A percentile compares a stretch with the other conserved stretches of the same genome.
These are phyloP conservation scores for Sarcophaga subvicina DNA, from an alignment of 2,888 invertebrate species.

Conservation along the genomic window DNA sequence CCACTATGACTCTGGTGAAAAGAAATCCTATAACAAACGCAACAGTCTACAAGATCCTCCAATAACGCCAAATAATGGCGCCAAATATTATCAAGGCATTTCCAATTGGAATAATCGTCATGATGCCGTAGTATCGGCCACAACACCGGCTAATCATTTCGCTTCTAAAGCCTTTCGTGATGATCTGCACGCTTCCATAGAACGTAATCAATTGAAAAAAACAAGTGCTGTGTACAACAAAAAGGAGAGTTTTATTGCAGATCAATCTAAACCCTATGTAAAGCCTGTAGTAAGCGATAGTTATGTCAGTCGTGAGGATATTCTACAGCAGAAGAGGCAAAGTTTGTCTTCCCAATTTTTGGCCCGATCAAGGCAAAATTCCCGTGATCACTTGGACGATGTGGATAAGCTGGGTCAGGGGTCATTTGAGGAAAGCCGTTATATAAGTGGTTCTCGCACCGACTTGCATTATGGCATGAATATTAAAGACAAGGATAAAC, in stretches of 20 bases:
- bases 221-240: constrained; percentile 71
- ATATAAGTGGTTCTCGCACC: constrained; percentile 76
- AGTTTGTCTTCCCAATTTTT: constrained; percentile 78
- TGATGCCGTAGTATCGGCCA: constrained; percentile 73
- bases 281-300: constrained; percentile 72
- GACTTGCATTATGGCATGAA: constrained; percentile 75
- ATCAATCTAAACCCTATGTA: constrained; percentile 52
- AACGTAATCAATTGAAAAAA: constrained; percentile 79
- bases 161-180: constrained; percentile 81
- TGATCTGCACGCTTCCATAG: constrained; percentile 80
- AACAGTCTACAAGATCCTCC: constrained; percentile 50
- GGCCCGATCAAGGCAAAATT: constrained; percentile 78
- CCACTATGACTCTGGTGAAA: constrained; percentile 72
- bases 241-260: constrained; percentile 60
- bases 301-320: constrained; percentile 80
- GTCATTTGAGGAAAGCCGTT: constrained; percentile 73
- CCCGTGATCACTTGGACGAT: constrained; percentile 79
- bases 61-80: constrained; percentile 57
- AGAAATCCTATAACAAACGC: constrained; percentile 80
- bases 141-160: constrained; percentile 77
- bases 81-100: constrained; percentile 87
- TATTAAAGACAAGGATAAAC: constrained; percentile 69
- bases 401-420: constrained; percentile 72
- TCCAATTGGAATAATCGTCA: constrained; percentile 90
- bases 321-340: constrained; percentile 80